Percentiles rank a stretch among this genome's conserved stretches.
These are phyloP conservation scores for Zenarchopterus dispar DNA, from an alignment of 2,797 vertebrate genomes.

Conservation along the genomic window DNA sequence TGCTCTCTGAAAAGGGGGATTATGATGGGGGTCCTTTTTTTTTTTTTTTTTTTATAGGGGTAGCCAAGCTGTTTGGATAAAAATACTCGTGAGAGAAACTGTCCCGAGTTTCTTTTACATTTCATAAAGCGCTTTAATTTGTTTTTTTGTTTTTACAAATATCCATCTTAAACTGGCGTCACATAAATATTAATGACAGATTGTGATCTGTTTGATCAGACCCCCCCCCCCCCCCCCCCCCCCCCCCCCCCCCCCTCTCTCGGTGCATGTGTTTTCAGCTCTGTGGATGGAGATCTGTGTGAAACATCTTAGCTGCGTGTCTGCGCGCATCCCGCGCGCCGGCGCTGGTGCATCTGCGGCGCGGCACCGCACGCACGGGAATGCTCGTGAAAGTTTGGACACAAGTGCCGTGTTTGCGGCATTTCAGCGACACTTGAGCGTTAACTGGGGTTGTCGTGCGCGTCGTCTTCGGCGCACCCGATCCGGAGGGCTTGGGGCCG, in stretches of 20 bases:
- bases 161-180: conserved; percentile 14
- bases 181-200: neutral
- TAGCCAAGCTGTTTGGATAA: neutral
- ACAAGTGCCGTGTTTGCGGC: no score
- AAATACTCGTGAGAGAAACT: neutral
- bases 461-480: no score
- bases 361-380: neutral
- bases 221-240: conserved; percentile 10
- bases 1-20: conserved; percentile 65
- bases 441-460: no score
- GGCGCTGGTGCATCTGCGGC: neutral
- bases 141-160: neutral
- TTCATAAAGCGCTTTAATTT: neutral
- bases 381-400: conserved; percentile 44
- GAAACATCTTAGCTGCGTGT: neutral
- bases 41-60: conserved; percentile 5
- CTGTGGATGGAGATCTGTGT: neutral
- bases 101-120: neutral
- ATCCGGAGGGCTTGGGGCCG: no score
- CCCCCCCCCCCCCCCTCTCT: neutral
- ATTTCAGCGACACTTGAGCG: no score
- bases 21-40: conserved; percentile 48
- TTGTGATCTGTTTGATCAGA: conserved; percentile 4
- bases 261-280: neutral
- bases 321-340: conserved; percentile 1